Evolutionary conservation across 2,113 vertebrate genomes (phyloP), one percentile per base, ranked within the genome.

Genomic region (Forbesichthys papilliferus): DNA sequence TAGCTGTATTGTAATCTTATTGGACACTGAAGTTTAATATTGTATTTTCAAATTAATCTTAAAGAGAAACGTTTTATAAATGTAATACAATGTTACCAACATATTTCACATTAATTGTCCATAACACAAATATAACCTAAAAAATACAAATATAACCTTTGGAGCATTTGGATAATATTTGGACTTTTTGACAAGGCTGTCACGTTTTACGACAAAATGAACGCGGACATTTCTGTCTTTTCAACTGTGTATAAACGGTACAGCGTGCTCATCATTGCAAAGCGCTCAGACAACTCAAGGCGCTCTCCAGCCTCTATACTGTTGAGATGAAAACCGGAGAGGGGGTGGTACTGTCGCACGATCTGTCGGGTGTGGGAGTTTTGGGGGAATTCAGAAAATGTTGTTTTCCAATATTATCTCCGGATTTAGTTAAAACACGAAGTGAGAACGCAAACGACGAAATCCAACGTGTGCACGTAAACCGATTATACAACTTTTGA

Each of bases 371-470:
- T 81, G 91, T 91, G 87, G 92, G 91, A 91, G 90, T 92, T 91
- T 90, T 85, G 84, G 90, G 90, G 90, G 89, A 92, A 92, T 92
- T 92, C 90, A 90, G 90, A 91, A 89, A 92, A 91, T 92, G 89
- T 74, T 86, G 82, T 71, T 75, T 82, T 87, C 78, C 66, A 76
- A 79, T 63, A 66, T 33, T 65, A 46, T 82, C 66, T 14, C 14
- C 8, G 60, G 61, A 34, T 51, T 61, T 69, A 67, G 69, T 66
- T 46, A 78, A 69, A 69, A 58, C 36, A 64, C 27, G 69, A 11
- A 14, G 57, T 56, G 62, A 54, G 74, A 78, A 62, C 64, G 48
- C 47, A 69, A 20, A 42, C 47, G 7, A 5, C 27, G 53, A 64
- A 64, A 42, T 34, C 36, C 11, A 62, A 47, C 66, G 62, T 76